These are phyloP conservation scores for Microtus oregoni DNA, from an alignment of 2,113 vertebrate species.

Conservation along the genomic window DNA sequence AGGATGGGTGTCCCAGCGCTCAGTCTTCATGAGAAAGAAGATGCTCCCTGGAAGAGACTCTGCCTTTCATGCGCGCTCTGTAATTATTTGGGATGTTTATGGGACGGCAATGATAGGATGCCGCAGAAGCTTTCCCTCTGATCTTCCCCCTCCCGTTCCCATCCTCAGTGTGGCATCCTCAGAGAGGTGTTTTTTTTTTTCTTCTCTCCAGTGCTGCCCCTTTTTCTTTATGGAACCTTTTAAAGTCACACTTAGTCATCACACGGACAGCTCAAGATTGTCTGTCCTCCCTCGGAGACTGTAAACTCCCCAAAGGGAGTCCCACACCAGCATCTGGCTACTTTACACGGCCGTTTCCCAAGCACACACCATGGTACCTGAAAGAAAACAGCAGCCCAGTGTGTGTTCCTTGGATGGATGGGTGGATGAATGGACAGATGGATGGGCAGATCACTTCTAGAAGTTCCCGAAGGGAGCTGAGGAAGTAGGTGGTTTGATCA, in stretches of 20 bases:
- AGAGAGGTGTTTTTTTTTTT: not conserved
- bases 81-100: slow-evolving; percentile 58
- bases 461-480: not conserved
- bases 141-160: slow-evolving; percentile 60
- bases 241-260: slow-evolving; percentile 25
- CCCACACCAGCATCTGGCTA: not conserved
- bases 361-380: not conserved
- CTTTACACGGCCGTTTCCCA: not conserved
- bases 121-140: slow-evolving; percentile 22
- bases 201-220: not conserved
- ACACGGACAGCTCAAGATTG: slow-evolving; percentile 35
- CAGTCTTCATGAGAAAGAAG: slow-evolving; percentile 38
- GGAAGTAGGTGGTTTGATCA: not conserved
- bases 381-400: not conserved
- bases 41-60: not conserved
- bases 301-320: not conserved
- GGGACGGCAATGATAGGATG: slow-evolving; percentile 47
- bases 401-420: not conserved
- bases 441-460: not conserved
- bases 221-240: slow-evolving; percentile 1
- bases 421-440: not conserved
- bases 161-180: not conserved
- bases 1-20: not conserved
- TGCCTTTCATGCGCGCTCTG: slow-evolving; percentile 33
- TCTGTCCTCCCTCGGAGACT: not conserved